Evolutionary conservation across 2,113 vertebrate species (phyloP).

Genomic region (Megaceryle maxima): DNA sequence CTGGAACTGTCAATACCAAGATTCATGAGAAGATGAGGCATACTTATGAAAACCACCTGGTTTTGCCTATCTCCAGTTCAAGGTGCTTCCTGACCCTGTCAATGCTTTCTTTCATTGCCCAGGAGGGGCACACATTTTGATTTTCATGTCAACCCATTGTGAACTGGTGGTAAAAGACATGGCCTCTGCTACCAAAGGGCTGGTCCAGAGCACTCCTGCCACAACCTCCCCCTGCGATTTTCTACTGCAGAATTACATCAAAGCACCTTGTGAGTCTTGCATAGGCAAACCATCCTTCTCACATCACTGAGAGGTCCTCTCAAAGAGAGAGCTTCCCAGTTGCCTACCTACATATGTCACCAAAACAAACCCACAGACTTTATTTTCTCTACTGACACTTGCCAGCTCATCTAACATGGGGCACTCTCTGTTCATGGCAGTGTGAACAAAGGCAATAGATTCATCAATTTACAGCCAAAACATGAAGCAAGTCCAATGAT

Average conservation of each 20-base stretch:
- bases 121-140: not conserved
- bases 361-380: not conserved
- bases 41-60: not conserved
- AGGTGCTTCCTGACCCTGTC: not conserved
- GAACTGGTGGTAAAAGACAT: not conserved
- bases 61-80: not conserved
- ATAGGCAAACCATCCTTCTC: not conserved
- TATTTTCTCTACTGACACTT: not conserved
- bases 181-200: fast-evolving
- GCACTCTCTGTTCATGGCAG: not conserved
- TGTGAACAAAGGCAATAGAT: not conserved
- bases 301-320: not conserved
- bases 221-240: not conserved
- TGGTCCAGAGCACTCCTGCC: not conserved
- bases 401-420: not conserved
- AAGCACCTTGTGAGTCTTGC: not conserved
- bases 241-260: not conserved
- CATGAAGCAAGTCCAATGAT: not conserved
- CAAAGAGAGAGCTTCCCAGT: not conserved
- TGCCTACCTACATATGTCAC: fast-evolving
- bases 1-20: not conserved
- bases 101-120: not conserved
- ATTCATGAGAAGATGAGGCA: not conserved
- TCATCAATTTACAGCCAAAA: not conserved
- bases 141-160: not conserved